These are phyloP conservation scores for Hyphantria cunea DNA, from an alignment of 1,140 invertebrate genomes.

Conservation along the genomic window DNA sequence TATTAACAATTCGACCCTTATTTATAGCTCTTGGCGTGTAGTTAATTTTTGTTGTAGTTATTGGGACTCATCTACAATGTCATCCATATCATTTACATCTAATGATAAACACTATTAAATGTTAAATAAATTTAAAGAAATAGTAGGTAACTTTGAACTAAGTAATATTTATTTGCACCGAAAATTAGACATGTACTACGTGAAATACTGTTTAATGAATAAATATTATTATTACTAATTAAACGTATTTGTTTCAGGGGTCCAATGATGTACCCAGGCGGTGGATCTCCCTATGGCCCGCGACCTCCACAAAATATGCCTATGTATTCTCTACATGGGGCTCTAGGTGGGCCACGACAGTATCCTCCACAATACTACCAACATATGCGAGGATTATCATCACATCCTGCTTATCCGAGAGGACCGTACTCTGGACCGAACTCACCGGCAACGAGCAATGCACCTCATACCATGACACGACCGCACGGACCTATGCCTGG, in stretches of 20 bases:
- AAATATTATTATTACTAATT: no score
- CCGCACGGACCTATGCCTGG: constrained; percentile 2
- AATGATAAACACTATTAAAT: no score
- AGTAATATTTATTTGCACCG: no score
- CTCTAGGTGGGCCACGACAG: constrained; percentile 29
- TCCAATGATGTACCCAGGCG: constrained; percentile 65
- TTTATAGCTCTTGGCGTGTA: no score
- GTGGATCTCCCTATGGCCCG: constrained; percentile 49
- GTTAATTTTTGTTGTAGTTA: no score
- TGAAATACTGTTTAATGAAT: no score
- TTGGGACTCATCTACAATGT: no score
- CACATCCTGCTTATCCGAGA: constrained; percentile 7
- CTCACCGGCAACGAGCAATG: background rate
- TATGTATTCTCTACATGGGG: constrained; percentile 36
- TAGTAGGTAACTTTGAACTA: no score
- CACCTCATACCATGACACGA: background rate
- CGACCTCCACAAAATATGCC: constrained; percentile 50
- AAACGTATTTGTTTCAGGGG: constrained; percentile 49
- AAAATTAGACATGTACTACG: no score
- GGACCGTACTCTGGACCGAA: constrained; percentile 3
- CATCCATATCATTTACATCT: no score
- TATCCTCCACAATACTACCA: constrained; percentile 49
- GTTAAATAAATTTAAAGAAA: no score
- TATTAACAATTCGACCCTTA: no score
- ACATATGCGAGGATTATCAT: constrained; percentile 13